Conservation (phyloP, 1,140 invertebrate species). For the Drosophila jambulina region DNA sequence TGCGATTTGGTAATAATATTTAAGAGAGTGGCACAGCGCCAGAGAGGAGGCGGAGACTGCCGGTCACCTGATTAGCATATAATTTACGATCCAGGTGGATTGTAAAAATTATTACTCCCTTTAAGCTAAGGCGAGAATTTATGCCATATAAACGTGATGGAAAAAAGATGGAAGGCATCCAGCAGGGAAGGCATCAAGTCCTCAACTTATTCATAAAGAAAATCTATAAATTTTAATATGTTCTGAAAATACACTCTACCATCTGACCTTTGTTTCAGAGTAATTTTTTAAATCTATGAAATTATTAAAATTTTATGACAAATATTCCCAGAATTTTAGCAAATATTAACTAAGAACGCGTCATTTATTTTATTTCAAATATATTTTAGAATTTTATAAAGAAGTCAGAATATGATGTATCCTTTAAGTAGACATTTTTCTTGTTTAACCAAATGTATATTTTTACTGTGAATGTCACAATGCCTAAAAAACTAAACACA, state of each 20-base stretch:
- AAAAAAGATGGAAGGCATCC: not conserved
- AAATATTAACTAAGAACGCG: not conserved
- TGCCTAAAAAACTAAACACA: not conserved
- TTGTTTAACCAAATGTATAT: not conserved
- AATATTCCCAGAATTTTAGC: not conserved
- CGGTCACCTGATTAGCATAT: slow-evolving; percentile 75
- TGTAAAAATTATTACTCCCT: slow-evolving; percentile 44
- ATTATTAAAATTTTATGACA: not conserved
- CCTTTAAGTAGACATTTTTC: not conserved
- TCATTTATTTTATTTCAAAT: not conserved
- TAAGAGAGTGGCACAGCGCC: not conserved
- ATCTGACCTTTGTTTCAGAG: not conserved
- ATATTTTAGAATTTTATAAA: not conserved
- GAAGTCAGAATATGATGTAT: not conserved
- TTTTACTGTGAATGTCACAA: too few species aligned
- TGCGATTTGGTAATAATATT: slow-evolving; percentile 48
- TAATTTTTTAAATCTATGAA: not conserved
- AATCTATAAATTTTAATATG: not conserved
- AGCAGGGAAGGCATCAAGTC: not conserved
- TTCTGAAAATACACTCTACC: not conserved
- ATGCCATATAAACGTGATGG: slow-evolving; percentile 18
- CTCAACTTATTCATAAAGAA: not conserved
- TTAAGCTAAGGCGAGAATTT: slow-evolving; percentile 36
- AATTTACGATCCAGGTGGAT: slow-evolving; percentile 55
- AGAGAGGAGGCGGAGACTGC: slow-evolving; percentile 27